A percentile compares a stretch with the other conserved stretches of the same genome.
These are phyloP conservation scores for Galerucella calmariensis DNA, from an alignment of 2,888 invertebrate species.

Conservation along the genomic window DNA sequence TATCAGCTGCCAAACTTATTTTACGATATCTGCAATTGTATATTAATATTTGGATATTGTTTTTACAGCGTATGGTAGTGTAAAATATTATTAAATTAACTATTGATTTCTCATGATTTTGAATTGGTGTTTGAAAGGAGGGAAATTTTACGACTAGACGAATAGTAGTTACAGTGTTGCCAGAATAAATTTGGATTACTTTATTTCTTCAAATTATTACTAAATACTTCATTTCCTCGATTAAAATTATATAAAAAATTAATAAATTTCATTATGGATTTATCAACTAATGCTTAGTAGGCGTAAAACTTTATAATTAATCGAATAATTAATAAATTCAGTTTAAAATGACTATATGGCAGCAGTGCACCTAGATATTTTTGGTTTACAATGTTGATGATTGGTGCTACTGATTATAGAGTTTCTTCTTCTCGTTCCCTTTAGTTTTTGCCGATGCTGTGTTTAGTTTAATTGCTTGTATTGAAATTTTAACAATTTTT, in stretches of 20 bases:
- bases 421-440: not conserved
- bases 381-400: constrained; percentile 3
- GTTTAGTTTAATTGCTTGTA: not conserved
- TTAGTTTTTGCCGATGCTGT: not conserved
- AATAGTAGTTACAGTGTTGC: constrained; percentile 55
- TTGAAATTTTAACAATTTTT: not conserved
- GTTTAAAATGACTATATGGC: constrained; percentile 6
- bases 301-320: not conserved
- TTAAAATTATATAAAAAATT: not conserved
- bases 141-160: constrained; percentile 50
- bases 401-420: constrained; percentile 6
- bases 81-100: constrained; percentile 23
- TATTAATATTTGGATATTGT: not conserved
- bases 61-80: not conserved
- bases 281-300: not conserved
- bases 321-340: not conserved
- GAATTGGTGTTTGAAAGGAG: constrained; percentile 35
- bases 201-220: not conserved
- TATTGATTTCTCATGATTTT: constrained; percentile 43
- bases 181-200: constrained; percentile 33
- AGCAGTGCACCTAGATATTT: constrained; percentile 15
- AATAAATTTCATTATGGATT: not conserved
- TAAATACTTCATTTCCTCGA: not conserved
- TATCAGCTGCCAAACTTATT: not conserved
- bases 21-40: not conserved